Conservation (phyloP, 2,797 vertebrate species). For the Chaetodon trifasciatus region DNA sequence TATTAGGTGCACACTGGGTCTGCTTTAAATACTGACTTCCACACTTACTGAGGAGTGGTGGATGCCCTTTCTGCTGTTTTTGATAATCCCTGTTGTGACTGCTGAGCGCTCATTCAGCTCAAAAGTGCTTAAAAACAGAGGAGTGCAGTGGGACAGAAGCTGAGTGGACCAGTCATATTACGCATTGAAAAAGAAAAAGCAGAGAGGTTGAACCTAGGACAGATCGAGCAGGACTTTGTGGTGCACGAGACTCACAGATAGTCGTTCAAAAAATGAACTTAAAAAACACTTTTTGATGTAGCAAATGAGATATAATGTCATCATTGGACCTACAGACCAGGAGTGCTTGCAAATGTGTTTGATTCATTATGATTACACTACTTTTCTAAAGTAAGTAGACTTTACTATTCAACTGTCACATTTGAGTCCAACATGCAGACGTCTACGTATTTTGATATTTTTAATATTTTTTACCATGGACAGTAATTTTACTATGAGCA, state of each 20-base stretch:
- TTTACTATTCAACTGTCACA: too few species aligned
- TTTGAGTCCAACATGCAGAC: too few species aligned
- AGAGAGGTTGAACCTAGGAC: neutral
- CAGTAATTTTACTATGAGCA: too few species aligned
- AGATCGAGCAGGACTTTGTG: neutral
- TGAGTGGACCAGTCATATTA: neutral
- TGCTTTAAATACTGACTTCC: neutral
- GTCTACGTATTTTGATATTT: too few species aligned
- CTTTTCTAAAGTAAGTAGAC: too few species aligned
- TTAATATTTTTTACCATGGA: too few species aligned
- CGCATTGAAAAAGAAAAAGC: neutral
- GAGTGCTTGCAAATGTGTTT: too few species aligned
- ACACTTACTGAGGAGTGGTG: neutral
- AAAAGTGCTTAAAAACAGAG: neutral
- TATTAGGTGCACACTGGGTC: neutral
- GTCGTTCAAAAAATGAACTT: neutral
- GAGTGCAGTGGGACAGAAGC: neutral
- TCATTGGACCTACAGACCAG: neutral
- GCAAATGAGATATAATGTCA: neutral
- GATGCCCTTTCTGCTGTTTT: neutral
- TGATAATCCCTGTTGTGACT: slow-evolving; percentile 2
- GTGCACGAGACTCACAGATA: neutral
- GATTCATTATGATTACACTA: too few species aligned
- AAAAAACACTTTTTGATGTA: neutral
- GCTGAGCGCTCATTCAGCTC: neutral